Conservation (phyloP, 2,113 vertebrate species). For the Terrapene triunguis region DNA sequence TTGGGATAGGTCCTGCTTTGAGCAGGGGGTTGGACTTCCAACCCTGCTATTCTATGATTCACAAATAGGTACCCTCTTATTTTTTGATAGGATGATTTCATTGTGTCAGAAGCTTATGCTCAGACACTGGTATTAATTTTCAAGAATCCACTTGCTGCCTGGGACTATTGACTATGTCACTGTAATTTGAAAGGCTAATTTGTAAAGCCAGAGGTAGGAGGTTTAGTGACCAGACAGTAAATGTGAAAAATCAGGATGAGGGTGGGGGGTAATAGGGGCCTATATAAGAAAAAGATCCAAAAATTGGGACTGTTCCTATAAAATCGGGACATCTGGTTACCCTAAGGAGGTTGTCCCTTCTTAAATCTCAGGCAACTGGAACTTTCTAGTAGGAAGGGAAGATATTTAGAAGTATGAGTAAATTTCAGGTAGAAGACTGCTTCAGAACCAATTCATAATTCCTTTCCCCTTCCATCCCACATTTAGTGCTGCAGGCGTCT, state of each 20-base stretch:
- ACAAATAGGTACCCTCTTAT: not conserved
- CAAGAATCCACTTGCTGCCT: not conserved
- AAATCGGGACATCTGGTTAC: no score
- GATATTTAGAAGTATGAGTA: not conserved
- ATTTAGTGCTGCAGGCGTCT: constrained; percentile 81
- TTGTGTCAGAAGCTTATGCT: not conserved
- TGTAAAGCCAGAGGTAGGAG: not conserved
- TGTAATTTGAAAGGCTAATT: not conserved
- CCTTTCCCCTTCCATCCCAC: constrained; percentile 6
- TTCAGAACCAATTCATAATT: not conserved
- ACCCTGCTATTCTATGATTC: not conserved
- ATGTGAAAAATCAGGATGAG: no score
- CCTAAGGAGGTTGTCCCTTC: not conserved
- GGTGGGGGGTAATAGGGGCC: no score
- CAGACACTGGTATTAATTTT: not conserved
- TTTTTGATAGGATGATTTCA: not conserved
- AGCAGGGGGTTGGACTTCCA: no score
- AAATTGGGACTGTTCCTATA: no score
- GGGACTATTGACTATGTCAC: no score
- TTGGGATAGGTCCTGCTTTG: no score
- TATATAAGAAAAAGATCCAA: no score
- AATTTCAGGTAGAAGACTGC: not conserved
- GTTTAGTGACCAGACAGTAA: no score
- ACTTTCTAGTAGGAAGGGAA: not conserved
- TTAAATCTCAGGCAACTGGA: not conserved